Base-by-base conservation (phyloP, 2,113 vertebrate genomes). In the Apistogramma diplotaenia region DNA sequence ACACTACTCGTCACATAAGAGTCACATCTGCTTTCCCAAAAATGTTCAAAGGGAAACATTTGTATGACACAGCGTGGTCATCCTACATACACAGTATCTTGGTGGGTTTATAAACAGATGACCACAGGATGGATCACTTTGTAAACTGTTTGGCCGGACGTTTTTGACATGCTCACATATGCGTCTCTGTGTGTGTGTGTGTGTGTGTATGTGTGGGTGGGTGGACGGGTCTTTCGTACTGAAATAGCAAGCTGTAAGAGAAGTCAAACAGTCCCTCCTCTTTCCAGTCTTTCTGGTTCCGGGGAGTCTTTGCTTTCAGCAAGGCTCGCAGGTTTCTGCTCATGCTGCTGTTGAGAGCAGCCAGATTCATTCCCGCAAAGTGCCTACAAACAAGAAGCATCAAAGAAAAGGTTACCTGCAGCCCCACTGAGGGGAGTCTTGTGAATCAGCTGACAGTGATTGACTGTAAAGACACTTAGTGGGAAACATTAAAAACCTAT, bases 211-310 rank as follows among this genome's bases (percentile, higher is more conserved):
- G 62, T 43, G 13, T 33, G 73, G 43, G 73, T 84, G 54, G 74
- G 62, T 19, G 31, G 43, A 13, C 1, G 1, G 33, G 55, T 43
- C 13, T 19, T 60, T 59, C 91, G 74, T 93, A 97, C 97, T 96
- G 96, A 87, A 97, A 95, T 57, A 97, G 93, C 21, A 92, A 35
- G n/a, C 94, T 83, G 78, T 97, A 97, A 49, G 90, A 94, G 70
- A 98, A 94, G 55, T 94, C 72, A 16, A 98, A 95, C 10, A 97
- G 93, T 5, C 95, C 95, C 9, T 92, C 90, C 55, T 96, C 87
- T 19, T 89, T 95, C 97, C 97, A 97, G 89, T 93, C 91, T 18
- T 82, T 74, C 88, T 80, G 92, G 29, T 85, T 88, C 3, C 76
- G 85, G 1, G 58, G 5, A 11, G 80, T 81, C 54, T 96, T 92